A percentile compares a stretch with the other conserved stretches of the same genome.
Evolutionary conservation across 2,113 vertebrate genomes (phyloP).

Genomic region (Ailurus styani): DNA sequence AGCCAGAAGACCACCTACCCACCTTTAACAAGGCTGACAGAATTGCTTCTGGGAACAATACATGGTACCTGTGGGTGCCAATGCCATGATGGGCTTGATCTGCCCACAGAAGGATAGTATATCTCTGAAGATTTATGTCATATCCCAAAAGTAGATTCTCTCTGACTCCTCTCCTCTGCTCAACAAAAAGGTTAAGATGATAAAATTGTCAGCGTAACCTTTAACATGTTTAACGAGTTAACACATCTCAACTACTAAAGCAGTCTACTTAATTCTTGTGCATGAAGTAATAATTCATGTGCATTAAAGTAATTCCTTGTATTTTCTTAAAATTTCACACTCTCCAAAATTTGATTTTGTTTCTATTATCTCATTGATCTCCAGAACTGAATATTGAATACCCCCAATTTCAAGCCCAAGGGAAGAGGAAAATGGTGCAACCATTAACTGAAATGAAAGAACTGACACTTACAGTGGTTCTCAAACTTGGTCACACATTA

Average conservation of each 20-base stretch:
- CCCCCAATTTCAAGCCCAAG: not conserved
- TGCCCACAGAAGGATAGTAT: not conserved
- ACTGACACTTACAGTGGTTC: not conserved
- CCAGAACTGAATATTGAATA: slow-evolving; percentile 12
- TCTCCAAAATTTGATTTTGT: slow-evolving; percentile 27
- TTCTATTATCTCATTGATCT: slow-evolving; percentile 3
- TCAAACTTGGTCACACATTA: not conserved
- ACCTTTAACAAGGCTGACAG: not conserved
- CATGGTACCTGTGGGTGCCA: not conserved
- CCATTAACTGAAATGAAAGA: not conserved
- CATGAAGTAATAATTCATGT: not conserved
- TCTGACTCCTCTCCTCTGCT: not conserved
- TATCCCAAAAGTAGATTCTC: not conserved
- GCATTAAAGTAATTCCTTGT: not conserved
- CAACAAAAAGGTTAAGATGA: not conserved
- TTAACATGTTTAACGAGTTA: slow-evolving; percentile 37
- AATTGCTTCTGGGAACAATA: slow-evolving; percentile 27
- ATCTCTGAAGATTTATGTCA: slow-evolving; percentile 10
- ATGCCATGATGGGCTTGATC: not conserved
- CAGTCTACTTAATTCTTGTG: slow-evolving; percentile 22
- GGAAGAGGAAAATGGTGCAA: not conserved
- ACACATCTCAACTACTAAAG: slow-evolving; percentile 40
- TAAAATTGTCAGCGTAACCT: slow-evolving; percentile 23
- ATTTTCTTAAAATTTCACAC: slow-evolving; percentile 31
- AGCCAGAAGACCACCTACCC: not conserved